A percentile compares a stretch with the other conserved stretches of the same genome.
Conservation (phyloP, 2,797 vertebrate genomes). For the Diplodus sargus region DNA sequence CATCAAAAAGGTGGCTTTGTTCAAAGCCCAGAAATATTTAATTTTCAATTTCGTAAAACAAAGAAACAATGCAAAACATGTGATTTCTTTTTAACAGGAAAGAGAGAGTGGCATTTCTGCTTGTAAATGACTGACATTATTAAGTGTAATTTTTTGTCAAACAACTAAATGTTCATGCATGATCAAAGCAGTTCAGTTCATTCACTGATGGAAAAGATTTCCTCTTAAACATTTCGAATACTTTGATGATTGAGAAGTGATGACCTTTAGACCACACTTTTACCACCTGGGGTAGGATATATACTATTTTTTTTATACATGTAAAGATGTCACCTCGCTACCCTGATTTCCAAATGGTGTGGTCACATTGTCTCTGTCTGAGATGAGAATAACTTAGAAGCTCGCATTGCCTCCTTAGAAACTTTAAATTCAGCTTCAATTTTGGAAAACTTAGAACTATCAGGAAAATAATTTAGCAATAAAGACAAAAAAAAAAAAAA, state of each 20-base stretch:
- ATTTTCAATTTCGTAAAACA: slow-evolving; percentile 1
- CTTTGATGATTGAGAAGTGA: background rate
- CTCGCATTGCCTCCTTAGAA: background rate
- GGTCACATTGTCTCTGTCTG: slow-evolving; percentile 4
- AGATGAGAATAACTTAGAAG: background rate
- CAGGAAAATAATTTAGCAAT: background rate
- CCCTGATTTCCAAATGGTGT: background rate
- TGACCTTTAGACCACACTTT: background rate
- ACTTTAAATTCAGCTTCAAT: background rate
- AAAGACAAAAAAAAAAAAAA: too few species aligned
- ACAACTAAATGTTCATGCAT: background rate
- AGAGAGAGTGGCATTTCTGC: background rate
- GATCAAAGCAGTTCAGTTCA: background rate
- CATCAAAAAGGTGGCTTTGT: background rate
- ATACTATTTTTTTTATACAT: background rate
- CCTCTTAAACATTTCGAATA: background rate
- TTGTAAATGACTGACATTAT: background rate
- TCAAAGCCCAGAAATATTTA: slow-evolving; percentile 1
- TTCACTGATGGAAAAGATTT: background rate
- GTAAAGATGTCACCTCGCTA: background rate
- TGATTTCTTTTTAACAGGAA: background rate
- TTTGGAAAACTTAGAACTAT: background rate
- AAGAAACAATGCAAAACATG: background rate
- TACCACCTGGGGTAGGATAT: background rate
- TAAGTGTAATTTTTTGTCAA: background rate